Conservation (phyloP, 2,888 invertebrate species). For the Tenodera sinensis region DNA sequence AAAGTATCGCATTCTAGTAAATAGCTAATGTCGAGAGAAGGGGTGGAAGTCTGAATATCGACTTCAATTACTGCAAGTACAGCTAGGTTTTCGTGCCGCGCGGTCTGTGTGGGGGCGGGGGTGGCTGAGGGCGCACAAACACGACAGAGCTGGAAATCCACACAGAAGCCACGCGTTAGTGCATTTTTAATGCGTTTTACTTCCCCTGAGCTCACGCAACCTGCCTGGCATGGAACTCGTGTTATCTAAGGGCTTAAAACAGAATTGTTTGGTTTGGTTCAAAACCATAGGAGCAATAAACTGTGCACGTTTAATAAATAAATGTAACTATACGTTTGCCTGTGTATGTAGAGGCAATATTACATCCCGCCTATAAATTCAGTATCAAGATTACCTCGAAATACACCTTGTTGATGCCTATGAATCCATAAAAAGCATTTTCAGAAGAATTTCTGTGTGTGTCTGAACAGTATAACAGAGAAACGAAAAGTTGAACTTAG, state of each 20-base stretch:
- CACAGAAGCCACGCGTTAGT: background rate
- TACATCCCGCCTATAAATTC: too few relatives aligned
- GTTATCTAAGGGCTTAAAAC: background rate
- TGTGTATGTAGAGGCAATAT: too few relatives aligned
- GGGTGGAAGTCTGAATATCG: background rate
- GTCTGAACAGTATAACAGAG: too few relatives aligned
- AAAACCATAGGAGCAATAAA: too few relatives aligned
- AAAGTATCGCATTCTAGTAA: background rate
- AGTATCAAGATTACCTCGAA: too few relatives aligned
- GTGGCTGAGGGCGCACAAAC: background rate
- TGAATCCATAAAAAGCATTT: too few relatives aligned
- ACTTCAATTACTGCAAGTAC: background rate
- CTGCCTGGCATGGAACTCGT: background rate
- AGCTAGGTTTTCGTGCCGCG: background rate
- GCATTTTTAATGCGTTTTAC: slow-evolving; percentile 6
- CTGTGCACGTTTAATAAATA: too few relatives aligned
- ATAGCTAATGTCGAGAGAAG: background rate
- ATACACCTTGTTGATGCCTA: too few relatives aligned
- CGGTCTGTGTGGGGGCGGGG: too few relatives aligned
- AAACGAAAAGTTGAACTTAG: too few relatives aligned
- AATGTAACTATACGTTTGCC: too few relatives aligned
- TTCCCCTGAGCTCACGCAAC: background rate
- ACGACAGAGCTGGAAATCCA: background rate
- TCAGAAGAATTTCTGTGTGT: too few relatives aligned
- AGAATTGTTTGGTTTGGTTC: background rate